These are phyloP conservation scores for Mustela nigripes DNA, from an alignment of 2,113 vertebrate genomes.

Conservation along the genomic window DNA sequence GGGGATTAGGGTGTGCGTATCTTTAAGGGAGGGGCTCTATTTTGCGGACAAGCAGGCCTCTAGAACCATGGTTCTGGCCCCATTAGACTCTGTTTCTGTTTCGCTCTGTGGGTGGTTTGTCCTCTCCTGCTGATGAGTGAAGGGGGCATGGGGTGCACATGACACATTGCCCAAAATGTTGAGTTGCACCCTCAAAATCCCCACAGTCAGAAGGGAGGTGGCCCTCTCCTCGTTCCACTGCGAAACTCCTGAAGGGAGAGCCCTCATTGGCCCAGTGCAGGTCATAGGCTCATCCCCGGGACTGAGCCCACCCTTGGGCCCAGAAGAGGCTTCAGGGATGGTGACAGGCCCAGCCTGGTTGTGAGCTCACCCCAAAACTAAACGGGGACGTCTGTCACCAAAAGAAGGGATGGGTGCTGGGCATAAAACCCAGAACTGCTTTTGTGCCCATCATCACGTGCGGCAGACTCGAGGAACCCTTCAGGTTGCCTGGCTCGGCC, in stretches of 20 bases:
- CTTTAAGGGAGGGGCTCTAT: not conserved
- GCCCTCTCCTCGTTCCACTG: not conserved
- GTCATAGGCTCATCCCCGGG: not conserved
- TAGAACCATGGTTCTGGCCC: not conserved
- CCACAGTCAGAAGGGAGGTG: not conserved
- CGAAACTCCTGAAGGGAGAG: not conserved
- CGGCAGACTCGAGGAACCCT: too few species aligned
- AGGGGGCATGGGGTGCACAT: fast-evolving
- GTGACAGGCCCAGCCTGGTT: not conserved
- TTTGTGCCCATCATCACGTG: fast-evolving
- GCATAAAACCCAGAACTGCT: not conserved
- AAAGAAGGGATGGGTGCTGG: not conserved
- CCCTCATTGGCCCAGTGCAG: too few species aligned
- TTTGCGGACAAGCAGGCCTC: not conserved
- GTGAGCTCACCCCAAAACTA: not conserved
- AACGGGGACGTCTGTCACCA: not conserved
- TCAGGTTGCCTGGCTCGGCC: not conserved
- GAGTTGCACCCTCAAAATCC: not conserved
- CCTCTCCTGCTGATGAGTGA: not conserved
- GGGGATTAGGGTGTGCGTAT: fast-evolving
- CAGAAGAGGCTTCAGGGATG: too few species aligned
- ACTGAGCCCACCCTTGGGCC: fast-evolving
- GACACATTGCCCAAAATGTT: not conserved
- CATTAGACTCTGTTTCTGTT: too few species aligned
- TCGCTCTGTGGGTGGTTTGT: not conserved